Conservation (phyloP, 2,113 vertebrate species). For the Halcyon senegalensis region DNA sequence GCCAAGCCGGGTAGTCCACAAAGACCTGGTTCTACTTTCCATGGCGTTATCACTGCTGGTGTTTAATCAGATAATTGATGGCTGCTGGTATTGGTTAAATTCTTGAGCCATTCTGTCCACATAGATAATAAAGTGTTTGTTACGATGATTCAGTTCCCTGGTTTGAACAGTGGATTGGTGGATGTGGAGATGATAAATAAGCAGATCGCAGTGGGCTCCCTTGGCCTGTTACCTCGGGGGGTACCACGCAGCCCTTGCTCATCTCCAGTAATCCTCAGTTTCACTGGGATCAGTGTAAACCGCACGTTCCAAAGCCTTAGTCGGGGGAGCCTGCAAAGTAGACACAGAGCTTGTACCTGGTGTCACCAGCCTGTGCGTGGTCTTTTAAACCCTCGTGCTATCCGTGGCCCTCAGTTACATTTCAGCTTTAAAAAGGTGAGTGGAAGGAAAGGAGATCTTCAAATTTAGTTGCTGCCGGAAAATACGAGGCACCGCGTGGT, state of each 20-base stretch:
- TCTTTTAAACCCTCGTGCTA: neutral
- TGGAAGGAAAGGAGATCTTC: neutral
- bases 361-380: neutral
- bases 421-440: slow-evolving; percentile 1
- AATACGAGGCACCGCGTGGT: neutral
- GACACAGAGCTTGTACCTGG: fast-evolving
- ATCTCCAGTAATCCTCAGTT: neutral
- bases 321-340: neutral
- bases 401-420: neutral
- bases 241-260: neutral
- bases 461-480: neutral
- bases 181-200: neutral
- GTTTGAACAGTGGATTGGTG: neutral
- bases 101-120: neutral
- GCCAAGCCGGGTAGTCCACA: neutral
- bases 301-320: neutral
- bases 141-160: neutral
- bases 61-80: neutral
- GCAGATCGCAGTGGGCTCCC: neutral
- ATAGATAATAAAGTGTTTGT: neutral
- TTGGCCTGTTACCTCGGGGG: neutral
- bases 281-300: neutral
- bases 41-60: neutral
- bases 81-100: neutral
- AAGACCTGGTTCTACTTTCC: neutral